phyloP scores from a whole-genome alignment of 2,113 vertebrate species.

The Melanerpes formicivorus region DNA sequence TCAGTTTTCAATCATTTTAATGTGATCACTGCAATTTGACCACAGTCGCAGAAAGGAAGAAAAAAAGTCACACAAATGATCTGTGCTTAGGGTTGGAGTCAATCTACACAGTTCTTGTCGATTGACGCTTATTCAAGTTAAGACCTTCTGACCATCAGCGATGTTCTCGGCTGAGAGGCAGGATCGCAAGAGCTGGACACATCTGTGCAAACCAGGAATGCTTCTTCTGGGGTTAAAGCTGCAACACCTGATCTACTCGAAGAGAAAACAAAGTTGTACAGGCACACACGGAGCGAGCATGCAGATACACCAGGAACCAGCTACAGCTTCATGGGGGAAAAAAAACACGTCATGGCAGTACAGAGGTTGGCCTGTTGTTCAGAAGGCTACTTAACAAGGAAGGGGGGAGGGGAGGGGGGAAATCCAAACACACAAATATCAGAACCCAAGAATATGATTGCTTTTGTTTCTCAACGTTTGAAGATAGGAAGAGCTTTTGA shows the following conservation, averaged over 20 bases:
- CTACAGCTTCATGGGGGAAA: neutral
- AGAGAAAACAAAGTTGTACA: neutral
- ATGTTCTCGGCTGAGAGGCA: constrained; percentile 40
- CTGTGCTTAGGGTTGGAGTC: constrained; percentile 55
- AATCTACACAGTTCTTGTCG: constrained; percentile 16
- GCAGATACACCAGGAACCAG: constrained; percentile 3
- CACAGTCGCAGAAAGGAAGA: constrained; percentile 29
- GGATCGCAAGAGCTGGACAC: neutral
- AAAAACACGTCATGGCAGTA: neutral
- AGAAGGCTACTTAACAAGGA: neutral
- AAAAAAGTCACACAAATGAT: constrained; percentile 1
- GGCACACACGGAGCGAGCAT: neutral
- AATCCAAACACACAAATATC: neutral
- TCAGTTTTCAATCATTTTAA: constrained; percentile 58
- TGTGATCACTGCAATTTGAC: constrained; percentile 60
- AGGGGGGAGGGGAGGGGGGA: neutral
- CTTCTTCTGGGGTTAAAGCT: constrained; percentile 40
- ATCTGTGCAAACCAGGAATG: constrained; percentile 3
- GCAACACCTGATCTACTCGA: constrained; percentile 1
- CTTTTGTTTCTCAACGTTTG: neutral
- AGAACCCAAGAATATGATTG: neutral
- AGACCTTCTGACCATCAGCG: constrained; percentile 38
- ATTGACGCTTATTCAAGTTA: constrained; percentile 12
- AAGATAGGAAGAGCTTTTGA: neutral
- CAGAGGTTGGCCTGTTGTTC: neutral